A percentile compares a stretch with the other conserved stretches of the same genome.
phyloP scores from a whole-genome alignment of 2,797 vertebrate genomes.

The Sebastes minor region DNA sequence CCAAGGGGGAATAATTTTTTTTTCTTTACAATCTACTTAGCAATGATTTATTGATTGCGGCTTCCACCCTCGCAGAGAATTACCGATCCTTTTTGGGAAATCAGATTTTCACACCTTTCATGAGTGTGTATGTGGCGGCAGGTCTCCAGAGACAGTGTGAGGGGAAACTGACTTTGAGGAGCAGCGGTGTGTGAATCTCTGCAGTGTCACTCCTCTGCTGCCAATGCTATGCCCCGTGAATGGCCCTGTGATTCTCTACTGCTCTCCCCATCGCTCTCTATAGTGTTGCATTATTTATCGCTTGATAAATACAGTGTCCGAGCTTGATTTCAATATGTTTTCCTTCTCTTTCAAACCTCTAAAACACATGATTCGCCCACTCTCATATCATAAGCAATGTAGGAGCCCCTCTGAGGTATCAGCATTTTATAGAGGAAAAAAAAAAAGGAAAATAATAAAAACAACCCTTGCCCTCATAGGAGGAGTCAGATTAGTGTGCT shows the following conservation, averaged over 20 bases:
- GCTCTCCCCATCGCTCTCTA: slow-evolving; percentile 42
- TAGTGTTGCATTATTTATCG: slow-evolving; percentile 72
- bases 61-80: slow-evolving; percentile 97
- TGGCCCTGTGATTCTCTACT: slow-evolving; percentile 45
- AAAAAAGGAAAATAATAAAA: slow-evolving; percentile 75
- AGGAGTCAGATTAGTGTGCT: slow-evolving; percentile 93
- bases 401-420: slow-evolving; percentile 47
- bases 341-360: slow-evolving; percentile 50
- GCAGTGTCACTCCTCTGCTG: slow-evolving; percentile 86
- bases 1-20: slow-evolving; percentile 89
- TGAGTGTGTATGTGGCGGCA: slow-evolving; percentile 84
- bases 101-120: slow-evolving; percentile 99
- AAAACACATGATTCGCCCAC: slow-evolving; percentile 35
- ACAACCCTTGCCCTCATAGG: slow-evolving; percentile 88
- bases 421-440: slow-evolving; percentile 55
- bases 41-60: slow-evolving; percentile 98
- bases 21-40: slow-evolving; percentile 99
- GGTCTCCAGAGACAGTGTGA: slow-evolving; percentile 83
- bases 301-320: slow-evolving; percentile 58
- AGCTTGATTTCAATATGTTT: slow-evolving; percentile 61
- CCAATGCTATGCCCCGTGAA: slow-evolving; percentile 76
- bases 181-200: slow-evolving; percentile 85
- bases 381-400: slow-evolving; percentile 55
- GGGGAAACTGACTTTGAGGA: slow-evolving; percentile 94
- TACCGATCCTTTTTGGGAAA: slow-evolving; percentile 99